phyloP scores from a whole-genome alignment of 2,797 vertebrate species.

The Alcedo atthis region DNA sequence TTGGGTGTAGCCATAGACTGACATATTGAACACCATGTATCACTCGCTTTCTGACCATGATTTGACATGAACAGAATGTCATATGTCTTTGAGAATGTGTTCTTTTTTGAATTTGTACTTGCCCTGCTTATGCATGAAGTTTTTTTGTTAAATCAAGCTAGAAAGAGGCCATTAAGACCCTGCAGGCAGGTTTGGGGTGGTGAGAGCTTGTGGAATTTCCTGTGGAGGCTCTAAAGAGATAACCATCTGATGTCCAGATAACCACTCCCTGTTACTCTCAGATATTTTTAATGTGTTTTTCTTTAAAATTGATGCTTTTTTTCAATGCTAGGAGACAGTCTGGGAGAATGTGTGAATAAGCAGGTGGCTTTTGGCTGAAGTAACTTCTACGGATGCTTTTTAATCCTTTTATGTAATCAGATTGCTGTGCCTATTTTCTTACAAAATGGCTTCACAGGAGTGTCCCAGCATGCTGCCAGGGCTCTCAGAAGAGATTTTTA shows the following conservation, averaged over 20 bases:
- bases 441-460: neutral
- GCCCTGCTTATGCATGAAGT: neutral
- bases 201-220: conserved; percentile 43
- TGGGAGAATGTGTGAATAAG: neutral
- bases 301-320: neutral
- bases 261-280: neutral
- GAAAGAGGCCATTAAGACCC: neutral
- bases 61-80: neutral
- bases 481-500: neutral
- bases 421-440: neutral
- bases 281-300: neutral
- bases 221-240: neutral
- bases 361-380: neutral
- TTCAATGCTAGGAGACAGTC: neutral
- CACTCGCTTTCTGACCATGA: neutral
- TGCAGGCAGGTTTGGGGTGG: neutral
- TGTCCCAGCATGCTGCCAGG: fast-evolving
- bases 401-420: neutral
- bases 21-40: neutral
- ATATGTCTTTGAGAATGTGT: neutral
- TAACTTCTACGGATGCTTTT: neutral
- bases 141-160: neutral
- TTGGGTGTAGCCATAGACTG: neutral
- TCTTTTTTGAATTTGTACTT: neutral
- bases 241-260: conserved; percentile 51